Percentiles rank a stretch among this genome's conserved stretches.
These are phyloP conservation scores for Calcarius ornatus DNA, from an alignment of 2,113 vertebrate genomes.

Conservation along the genomic window DNA sequence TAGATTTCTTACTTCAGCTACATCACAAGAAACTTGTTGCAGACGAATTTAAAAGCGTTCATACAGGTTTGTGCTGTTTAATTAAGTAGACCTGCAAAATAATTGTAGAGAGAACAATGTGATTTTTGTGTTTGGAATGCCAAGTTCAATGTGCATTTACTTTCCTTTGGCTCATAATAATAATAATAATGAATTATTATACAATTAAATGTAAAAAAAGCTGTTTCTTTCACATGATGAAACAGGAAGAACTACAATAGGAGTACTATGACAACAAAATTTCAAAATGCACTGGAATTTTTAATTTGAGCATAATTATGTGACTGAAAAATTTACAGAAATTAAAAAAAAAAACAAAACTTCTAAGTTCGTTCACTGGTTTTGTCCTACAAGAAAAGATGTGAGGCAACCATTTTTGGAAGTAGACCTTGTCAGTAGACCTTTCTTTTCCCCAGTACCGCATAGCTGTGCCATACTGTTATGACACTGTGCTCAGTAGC, in stretches of 20 bases:
- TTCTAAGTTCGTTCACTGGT: background rate
- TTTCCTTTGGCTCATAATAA: background rate
- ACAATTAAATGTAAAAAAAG: background rate
- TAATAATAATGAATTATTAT: background rate
- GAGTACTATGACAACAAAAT: background rate
- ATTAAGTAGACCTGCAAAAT: background rate
- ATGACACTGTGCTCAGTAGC: background rate
- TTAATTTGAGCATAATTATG: background rate
- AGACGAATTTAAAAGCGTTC: background rate
- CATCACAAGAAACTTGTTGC: background rate
- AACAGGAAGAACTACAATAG: background rate
- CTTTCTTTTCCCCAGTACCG: background rate
- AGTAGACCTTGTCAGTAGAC: background rate
- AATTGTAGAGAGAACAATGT: background rate
- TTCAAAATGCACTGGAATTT: background rate
- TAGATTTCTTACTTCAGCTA: background rate
- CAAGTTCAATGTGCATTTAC: background rate
- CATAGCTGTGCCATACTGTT: background rate
- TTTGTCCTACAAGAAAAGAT: background rate
- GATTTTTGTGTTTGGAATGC: background rate
- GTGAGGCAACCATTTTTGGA: no score
- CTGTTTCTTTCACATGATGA: background rate
- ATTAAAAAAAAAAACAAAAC: background rate
- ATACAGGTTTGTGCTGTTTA: background rate
- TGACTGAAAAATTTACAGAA: background rate